Evolutionary conservation across 2,113 vertebrate species (phyloP), one percentile per base, ranked within the genome.

Genomic region (Todiramphus saurophagus): DNA sequence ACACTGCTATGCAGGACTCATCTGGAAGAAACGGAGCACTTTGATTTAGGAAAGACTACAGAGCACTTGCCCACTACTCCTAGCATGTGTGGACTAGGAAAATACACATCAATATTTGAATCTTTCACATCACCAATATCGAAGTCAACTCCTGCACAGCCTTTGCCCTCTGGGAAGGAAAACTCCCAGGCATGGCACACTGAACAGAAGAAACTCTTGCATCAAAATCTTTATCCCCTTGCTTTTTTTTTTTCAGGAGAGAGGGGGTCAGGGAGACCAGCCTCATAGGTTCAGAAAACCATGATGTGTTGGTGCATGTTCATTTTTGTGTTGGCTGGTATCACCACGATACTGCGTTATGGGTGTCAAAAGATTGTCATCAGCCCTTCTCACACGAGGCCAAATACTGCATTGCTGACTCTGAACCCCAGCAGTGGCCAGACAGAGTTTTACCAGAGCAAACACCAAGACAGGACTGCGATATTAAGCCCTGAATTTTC

Each of bases 231-330:
- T 46, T n/a, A n/a, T 9, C 37, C 21, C 21, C 14, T 43, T 53
- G 8, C 5, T 58, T 66, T 43, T 39, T 17, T 35, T 58, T 51
- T 28, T 31, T 13, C 0, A 2, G 50, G 46, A 79, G 51, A 78
- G 30, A 20, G 37, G 24, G 27, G 28, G 33, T 53, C 59, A 83
- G 83, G 72, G 69, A 64, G 67, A 86, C 3, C 39, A 41, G 35
- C 10, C 19, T 53, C 80, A 31, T 0, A 31, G 35, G 41, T 9
- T 51, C 15, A 37, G 55, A 66, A 67, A 62, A 24, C 23, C 53
- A 46, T 0, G 13, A 31, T 4, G n/a, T 24, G 21, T 2, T 51
- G 76, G 41, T 51, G 67, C 41, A 31, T 0, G 9, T 28, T 10
- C 14, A 10, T 31, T 59, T 64, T 27, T 51, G 7, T 19, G 44